phyloP scores from a whole-genome alignment of 2,888 invertebrate species.

The Ophion costatus region DNA sequence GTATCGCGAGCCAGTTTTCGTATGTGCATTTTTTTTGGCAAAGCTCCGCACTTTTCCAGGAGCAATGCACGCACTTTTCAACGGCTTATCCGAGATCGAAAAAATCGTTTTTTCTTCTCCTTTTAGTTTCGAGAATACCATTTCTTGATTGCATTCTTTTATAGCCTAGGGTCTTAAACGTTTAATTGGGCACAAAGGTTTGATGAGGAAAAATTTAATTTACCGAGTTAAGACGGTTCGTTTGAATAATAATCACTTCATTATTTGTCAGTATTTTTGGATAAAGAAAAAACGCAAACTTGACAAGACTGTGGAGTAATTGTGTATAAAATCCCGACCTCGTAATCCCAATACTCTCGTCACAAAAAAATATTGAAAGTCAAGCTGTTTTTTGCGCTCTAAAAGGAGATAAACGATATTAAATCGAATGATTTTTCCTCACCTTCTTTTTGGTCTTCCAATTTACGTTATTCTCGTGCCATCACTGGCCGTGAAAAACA shows the following conservation, averaged over 20 bases:
- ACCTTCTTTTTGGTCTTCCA: neutral
- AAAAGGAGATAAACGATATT: neutral
- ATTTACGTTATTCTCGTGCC: neutral
- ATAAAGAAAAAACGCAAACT: no score
- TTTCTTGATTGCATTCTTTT: neutral
- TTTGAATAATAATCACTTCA: no score
- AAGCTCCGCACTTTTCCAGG: slow-evolving; percentile 7
- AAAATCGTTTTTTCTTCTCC: neutral
- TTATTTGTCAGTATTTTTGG: no score
- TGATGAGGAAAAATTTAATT: no score
- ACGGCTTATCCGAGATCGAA: neutral
- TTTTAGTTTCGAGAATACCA: neutral
- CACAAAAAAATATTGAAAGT: no score
- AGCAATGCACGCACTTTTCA: neutral
- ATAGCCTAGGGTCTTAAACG: no score
- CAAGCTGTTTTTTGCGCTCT: neutral
- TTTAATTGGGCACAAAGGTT: no score
- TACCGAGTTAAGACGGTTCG: no score
- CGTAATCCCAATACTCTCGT: no score
- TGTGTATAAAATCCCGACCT: no score
- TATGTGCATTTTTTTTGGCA: slow-evolving; percentile 14
- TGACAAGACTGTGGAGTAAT: no score
- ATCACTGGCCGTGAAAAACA: neutral
- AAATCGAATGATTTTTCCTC: neutral
- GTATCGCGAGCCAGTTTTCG: slow-evolving; percentile 9